These are phyloP conservation scores for Gymnocypris eckloni DNA, from an alignment of 2,797 vertebrate genomes.

Conservation along the genomic window DNA sequence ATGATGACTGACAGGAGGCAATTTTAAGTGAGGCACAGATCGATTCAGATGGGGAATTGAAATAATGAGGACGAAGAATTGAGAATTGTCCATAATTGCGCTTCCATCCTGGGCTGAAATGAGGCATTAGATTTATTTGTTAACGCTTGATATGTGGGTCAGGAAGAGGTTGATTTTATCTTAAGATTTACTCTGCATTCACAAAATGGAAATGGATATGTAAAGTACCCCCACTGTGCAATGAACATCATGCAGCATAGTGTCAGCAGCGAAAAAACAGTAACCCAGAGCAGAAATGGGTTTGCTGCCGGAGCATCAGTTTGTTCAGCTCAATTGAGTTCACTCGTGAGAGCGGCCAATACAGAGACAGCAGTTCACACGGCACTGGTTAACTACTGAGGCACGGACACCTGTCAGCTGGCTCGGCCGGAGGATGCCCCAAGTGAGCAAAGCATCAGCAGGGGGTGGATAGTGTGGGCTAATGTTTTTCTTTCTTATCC, in stretches of 20 bases:
- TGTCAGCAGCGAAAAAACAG: slow-evolving; percentile 8
- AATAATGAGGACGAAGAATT: slow-evolving; percentile 46
- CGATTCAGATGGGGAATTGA: slow-evolving; percentile 24
- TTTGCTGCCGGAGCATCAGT: slow-evolving; percentile 26
- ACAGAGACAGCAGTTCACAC: slow-evolving; percentile 21
- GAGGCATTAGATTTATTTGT: slow-evolving; percentile 8
- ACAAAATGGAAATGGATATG: slow-evolving; percentile 17
- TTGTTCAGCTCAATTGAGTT: slow-evolving; percentile 52
- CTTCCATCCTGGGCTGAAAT: slow-evolving; percentile 7
- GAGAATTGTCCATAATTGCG: slow-evolving; percentile 35
- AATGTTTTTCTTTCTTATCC: slow-evolving; percentile 29
- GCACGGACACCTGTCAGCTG: slow-evolving; percentile 25
- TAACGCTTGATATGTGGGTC: slow-evolving; percentile 16
- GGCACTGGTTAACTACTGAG: slow-evolving; percentile 33
- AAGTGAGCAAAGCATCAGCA: background rate
- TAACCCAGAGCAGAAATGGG: slow-evolving; percentile 8
- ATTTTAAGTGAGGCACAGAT: slow-evolving; percentile 26
- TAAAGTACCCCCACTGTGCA: slow-evolving; percentile 29
- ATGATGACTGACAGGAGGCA: slow-evolving; percentile 45
- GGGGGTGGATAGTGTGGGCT: slow-evolving; percentile 1
- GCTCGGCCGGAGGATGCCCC: background rate
- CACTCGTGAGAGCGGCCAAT: slow-evolving; percentile 38
- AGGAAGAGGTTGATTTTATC: background rate
- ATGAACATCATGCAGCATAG: slow-evolving; percentile 41
- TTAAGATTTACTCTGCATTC: slow-evolving; percentile 15